Conservation (phyloP, 92 coral and sea anemone species). For the Palythoa caribaeorum region DNA sequence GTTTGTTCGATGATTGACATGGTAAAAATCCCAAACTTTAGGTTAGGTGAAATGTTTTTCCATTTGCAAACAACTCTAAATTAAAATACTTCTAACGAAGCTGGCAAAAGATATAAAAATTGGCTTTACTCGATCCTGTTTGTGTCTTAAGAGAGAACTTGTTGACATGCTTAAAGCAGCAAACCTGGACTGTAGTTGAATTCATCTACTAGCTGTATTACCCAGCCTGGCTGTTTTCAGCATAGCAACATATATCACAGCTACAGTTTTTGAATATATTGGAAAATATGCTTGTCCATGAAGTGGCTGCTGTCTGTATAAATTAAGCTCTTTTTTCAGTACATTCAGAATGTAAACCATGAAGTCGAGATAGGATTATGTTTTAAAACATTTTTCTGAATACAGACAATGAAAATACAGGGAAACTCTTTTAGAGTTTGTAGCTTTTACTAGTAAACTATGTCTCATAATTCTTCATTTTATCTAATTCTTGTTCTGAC, state of each 20-base stretch:
- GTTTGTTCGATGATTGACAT: too few species aligned
- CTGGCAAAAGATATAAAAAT: too few species aligned
- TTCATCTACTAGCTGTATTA: too few species aligned
- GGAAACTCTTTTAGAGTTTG: not conserved
- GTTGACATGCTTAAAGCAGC: too few species aligned
- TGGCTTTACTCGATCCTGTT: too few species aligned
- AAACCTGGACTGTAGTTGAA: too few species aligned
- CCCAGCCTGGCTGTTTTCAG: too few species aligned
- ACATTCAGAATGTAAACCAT: not conserved
- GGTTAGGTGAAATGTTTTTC: too few species aligned
- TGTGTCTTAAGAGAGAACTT: too few species aligned
- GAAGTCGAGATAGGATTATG: not conserved
- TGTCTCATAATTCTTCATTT: not conserved
- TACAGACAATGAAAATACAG: not conserved
- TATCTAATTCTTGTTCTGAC: not conserved
- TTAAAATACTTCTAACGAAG: too few species aligned
- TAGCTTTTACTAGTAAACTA: not conserved
- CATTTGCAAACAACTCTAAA: too few species aligned
- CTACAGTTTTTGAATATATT: not conserved
- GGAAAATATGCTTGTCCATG: not conserved
- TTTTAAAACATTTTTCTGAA: not conserved
- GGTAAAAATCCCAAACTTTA: too few species aligned
- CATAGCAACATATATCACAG: not conserved
- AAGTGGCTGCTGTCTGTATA: not conserved
- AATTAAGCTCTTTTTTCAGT: not conserved